Percentiles rank a stretch among this genome's conserved stretches.
Conservation (phyloP, 2,113 vertebrate species). For the Pundamilia nyererei region DNA sequence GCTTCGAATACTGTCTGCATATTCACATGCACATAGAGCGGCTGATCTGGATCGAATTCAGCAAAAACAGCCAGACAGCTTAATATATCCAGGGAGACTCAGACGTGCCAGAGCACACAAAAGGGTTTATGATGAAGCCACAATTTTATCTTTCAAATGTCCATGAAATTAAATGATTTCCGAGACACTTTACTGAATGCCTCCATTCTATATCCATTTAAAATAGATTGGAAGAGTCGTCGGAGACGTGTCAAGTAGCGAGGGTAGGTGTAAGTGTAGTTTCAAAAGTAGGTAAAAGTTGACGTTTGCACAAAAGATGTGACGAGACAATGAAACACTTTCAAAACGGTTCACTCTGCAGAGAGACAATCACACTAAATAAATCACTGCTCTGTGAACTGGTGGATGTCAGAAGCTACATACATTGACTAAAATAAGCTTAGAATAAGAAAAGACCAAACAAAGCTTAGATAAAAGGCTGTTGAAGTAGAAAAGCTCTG, state of each 20-base stretch:
- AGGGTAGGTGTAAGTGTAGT: not conserved
- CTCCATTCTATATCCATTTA: not conserved
- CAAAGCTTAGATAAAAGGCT: slow-evolving; percentile 13
- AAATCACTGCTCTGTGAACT: not conserved
- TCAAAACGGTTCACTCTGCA: not conserved
- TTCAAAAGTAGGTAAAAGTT: not conserved
- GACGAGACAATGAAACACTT: not conserved
- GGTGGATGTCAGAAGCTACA: not conserved
- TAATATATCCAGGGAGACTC: slow-evolving; percentile 34
- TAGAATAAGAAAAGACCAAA: not conserved
- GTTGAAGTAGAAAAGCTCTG: not conserved
- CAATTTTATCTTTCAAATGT: slow-evolving; percentile 42
- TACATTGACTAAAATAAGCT: not conserved
- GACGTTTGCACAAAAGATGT: not conserved
- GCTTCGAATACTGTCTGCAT: slow-evolving; percentile 11
- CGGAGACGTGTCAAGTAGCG: not conserved
- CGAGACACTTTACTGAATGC: slow-evolving; percentile 9
- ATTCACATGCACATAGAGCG: not conserved
- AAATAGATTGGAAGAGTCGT: not conserved
- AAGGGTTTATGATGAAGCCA: slow-evolving; percentile 1
- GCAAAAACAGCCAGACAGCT: slow-evolving; percentile 21
- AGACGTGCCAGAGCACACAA: slow-evolving; percentile 31
- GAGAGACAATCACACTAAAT: not conserved
- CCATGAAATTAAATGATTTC: slow-evolving; percentile 47
- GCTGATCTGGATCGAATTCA: slow-evolving; percentile 26